Conservation (phyloP, 2,888 invertebrate species). For the Bombylius discolor region DNA sequence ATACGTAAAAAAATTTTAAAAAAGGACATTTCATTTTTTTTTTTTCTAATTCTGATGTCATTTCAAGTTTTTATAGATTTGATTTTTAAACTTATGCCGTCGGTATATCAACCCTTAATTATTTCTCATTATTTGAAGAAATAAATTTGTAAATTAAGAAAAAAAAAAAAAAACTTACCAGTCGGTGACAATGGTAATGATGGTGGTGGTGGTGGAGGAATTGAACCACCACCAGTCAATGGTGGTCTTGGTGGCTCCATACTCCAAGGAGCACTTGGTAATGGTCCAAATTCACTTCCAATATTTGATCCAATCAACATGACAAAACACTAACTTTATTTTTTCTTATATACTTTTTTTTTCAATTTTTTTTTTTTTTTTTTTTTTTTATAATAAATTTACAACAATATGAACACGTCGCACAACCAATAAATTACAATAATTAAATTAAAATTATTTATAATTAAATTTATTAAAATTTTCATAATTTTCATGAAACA, state of each 20-base stretch:
- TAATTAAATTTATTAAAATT: too few relatives aligned
- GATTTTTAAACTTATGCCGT: too few relatives aligned
- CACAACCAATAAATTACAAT: too few relatives aligned
- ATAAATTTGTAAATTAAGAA: background rate
- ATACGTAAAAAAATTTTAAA: too few relatives aligned
- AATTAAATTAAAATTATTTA: too few relatives aligned
- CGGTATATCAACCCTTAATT: too few relatives aligned
- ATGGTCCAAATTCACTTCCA: slow-evolving; percentile 24
- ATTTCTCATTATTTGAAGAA: too few relatives aligned
- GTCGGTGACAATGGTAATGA: slow-evolving; percentile 47
- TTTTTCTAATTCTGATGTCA: too few relatives aligned
- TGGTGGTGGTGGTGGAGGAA: slow-evolving; percentile 36
- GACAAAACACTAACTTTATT: slow-evolving; percentile 10
- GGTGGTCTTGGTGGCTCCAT: slow-evolving; percentile 24
- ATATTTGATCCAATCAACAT: slow-evolving; percentile 27
- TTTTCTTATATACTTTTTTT: too few relatives aligned
- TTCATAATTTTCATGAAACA: too few relatives aligned
- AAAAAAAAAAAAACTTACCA: slow-evolving; percentile 28
- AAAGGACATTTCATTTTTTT: too few relatives aligned
- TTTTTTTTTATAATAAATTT: slow-evolving; percentile 1
- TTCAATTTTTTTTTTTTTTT: background rate
- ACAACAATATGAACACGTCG: background rate
- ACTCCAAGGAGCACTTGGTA: slow-evolving; percentile 24
- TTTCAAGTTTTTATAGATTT: too few relatives aligned
- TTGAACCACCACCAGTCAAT: slow-evolving; percentile 22